Conservation (phyloP, 2,113 vertebrate genomes). For the Crotalus helleri region DNA sequence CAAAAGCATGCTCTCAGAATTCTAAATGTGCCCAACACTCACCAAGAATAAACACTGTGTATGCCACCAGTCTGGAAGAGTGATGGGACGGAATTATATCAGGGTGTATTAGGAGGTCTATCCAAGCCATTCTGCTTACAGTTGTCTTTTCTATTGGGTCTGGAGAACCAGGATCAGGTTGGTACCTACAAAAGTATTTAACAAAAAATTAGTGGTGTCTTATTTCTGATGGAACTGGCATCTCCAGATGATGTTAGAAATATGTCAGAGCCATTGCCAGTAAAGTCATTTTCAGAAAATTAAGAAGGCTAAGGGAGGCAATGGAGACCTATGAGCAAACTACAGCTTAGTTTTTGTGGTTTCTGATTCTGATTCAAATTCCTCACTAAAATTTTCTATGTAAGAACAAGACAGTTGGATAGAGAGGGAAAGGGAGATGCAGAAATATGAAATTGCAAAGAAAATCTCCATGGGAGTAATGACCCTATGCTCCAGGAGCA, state of each 20-base stretch:
- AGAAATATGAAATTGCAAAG: not conserved
- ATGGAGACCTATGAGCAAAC: not conserved
- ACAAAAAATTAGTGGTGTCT: not conserved
- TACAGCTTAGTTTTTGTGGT: not conserved
- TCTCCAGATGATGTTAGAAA: not conserved
- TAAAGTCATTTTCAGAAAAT: not conserved
- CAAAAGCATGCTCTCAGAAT: not conserved
- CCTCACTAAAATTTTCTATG: not conserved
- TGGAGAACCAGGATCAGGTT: not conserved
- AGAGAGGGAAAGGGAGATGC: not conserved
- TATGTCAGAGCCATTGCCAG: not conserved
- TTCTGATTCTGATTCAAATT: not conserved
- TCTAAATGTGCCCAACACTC: not conserved
- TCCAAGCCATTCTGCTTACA: conserved; percentile 8
- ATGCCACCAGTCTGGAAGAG: conserved; percentile 68
- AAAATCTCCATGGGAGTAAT: not conserved
- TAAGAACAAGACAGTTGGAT: not conserved
- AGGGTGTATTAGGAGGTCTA: conserved; percentile 55
- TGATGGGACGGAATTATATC: conserved; percentile 50
- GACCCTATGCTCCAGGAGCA: not conserved
- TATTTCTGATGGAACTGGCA: not conserved
- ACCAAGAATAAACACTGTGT: conserved; percentile 52
- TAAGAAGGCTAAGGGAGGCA: not conserved
- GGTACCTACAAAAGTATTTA: conserved; percentile 68
- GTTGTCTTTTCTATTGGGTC: conserved; percentile 9